Conservation (phyloP, 1,140 invertebrate species). For the Philotrypesis tridentata region DNA sequence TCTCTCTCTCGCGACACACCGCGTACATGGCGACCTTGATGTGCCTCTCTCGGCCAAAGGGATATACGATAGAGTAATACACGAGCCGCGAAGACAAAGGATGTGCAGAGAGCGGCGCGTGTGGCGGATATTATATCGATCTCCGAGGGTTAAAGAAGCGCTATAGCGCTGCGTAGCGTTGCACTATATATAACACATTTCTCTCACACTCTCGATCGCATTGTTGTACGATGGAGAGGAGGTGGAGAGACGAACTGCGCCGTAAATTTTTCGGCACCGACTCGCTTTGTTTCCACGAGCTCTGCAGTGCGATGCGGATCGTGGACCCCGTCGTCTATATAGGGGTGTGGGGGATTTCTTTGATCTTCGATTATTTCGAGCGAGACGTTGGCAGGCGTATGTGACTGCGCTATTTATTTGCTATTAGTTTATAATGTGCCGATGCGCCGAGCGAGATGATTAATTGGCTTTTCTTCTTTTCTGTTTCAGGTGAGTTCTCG, state of each 20-base stretch:
- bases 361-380: neutral
- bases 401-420: neutral
- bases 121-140: neutral
- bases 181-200: no score
- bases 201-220: neutral
- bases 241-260: slow-evolving; percentile 29
- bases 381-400: no score
- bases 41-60: neutral
- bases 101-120: neutral
- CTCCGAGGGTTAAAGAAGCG: neutral
- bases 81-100: slow-evolving; percentile 3
- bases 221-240: slow-evolving; percentile 30
- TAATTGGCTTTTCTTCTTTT: neutral
- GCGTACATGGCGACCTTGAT: neutral
- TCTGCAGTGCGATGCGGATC: neutral
- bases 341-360: neutral
- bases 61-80: neutral
- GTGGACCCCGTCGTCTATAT: no score
- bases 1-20: neutral
- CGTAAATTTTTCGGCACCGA: slow-evolving; percentile 21
- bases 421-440: neutral
- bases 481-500: slow-evolving; percentile 16
- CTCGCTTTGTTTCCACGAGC: neutral
- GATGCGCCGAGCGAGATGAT: neutral
- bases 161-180: neutral